Base-by-base conservation (phyloP, 2,113 vertebrate genomes). In the Arenaria interpres region DNA sequence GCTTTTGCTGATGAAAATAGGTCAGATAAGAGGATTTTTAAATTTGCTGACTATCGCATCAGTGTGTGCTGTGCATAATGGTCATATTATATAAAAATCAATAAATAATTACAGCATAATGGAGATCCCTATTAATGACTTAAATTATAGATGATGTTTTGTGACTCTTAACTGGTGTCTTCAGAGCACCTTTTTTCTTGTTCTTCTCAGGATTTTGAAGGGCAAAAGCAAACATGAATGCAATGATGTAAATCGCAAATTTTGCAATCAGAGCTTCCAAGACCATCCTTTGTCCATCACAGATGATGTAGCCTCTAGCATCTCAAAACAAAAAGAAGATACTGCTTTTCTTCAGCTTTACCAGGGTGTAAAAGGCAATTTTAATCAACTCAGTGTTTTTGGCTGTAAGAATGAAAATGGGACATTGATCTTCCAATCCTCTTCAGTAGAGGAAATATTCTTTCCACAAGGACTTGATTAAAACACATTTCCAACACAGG, bases 51-150 rank as follows among this genome's bases (percentile, higher is more conserved):
- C 82, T 89, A 64, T 54, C 4, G 7, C 33, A 85, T 60, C 53
- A 51, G 24, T 15, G 18, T 89, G 46, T 22, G 18, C 43, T 78
- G 14, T 88, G 67, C 43, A 30, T 75, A 81, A 88, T 28, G 6
- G 51, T 66, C 69, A 71, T n/a, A 53, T 32, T 43, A 25, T 32
- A 37, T 66, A 88, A 96, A 97, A 96, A 81, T 73, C 93, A 90
- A 89, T 79, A 95, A 76, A 96, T 91, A 94, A 80, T 89, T 89
- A 96, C 51, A 77, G 39, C 22, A 57, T 54, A 85, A 91, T 53
- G 48, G 45, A 74, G 19, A 62, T 72, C 19, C 19, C 41, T 76
- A 46, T 83, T 91, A 81, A 89, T n/a, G 5, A 81, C 16, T 86
- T 88, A 53, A 93, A 90, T 77, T 80, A 39, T 18, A 96, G 54